These are phyloP conservation scores for Archips crataeganus DNA, from an alignment of 2,888 invertebrate species.

Conservation along the genomic window DNA sequence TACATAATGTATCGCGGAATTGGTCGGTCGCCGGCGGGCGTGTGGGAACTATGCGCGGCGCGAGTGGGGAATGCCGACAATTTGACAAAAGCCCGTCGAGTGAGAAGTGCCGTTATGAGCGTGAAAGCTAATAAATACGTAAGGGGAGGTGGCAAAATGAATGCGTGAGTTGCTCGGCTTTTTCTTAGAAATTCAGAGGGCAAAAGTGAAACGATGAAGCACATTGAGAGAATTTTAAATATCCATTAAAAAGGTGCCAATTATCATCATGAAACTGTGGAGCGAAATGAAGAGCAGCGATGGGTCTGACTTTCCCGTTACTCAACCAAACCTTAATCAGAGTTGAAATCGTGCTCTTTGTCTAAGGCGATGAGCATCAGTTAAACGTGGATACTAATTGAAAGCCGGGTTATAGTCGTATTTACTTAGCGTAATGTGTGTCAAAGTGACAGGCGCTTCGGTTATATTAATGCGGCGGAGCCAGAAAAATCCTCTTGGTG, in stretches of 20 bases:
- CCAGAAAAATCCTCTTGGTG: slow-evolving; percentile 55
- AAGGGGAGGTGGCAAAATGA: slow-evolving; percentile 68
- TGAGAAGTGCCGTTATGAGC: slow-evolving; percentile 77
- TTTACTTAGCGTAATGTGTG: slow-evolving; percentile 33
- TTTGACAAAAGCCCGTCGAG: slow-evolving; percentile 75
- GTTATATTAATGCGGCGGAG: slow-evolving; percentile 46
- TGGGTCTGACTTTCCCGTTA: slow-evolving; percentile 1
- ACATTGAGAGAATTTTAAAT: slow-evolving; percentile 14
- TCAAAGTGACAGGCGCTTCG: slow-evolving; percentile 34
- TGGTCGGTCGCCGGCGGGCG: slow-evolving; percentile 63
- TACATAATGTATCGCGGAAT: slow-evolving; percentile 66
- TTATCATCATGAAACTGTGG: neutral
- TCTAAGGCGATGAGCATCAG: slow-evolving; percentile 1
- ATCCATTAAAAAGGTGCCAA: slow-evolving; percentile 19
- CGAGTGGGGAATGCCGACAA: slow-evolving; percentile 73
- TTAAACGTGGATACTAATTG: slow-evolving; percentile 21
- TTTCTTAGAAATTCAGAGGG: slow-evolving; percentile 38
- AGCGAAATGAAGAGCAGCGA: neutral
- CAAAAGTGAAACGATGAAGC: slow-evolving; percentile 23
- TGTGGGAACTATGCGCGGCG: slow-evolving; percentile 69
- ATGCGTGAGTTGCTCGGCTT: slow-evolving; percentile 62
- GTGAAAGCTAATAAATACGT: slow-evolving; percentile 78
- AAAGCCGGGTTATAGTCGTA: slow-evolving; percentile 23
- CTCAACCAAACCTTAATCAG: neutral
- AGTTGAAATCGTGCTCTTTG: slow-evolving; percentile 4